Base-by-base conservation (phyloP, 1,140 invertebrate genomes). In the Drosophila bocqueti region DNA sequence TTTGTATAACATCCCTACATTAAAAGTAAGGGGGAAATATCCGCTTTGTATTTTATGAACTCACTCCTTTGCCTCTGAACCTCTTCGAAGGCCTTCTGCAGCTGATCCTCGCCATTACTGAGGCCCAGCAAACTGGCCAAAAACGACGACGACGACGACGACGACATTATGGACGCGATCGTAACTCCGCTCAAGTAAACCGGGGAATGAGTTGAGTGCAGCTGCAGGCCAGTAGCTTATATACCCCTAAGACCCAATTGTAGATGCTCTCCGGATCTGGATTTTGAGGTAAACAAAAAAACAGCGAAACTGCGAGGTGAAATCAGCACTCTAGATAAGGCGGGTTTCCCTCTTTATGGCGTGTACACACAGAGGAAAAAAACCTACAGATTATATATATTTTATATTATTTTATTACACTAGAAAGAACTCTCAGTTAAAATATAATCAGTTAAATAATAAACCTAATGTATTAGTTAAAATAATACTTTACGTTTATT, bases 81-180 rank as follows among this genome's bases (percentile, higher is more conserved):
- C 46, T 71, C 65, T 0, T 64, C 18, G 18, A 36, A 47, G 49
- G 49, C 66, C 26, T 40, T 50, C 16, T 46, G 36, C 34, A 40
- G 42, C n/a, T 68, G 49, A 24, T 82, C 69, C 38, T 76, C 75
- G 16, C 60, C 59, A 26, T 46, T 62, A 42, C 61, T 76, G 34
- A 87, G 71, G 24, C 76, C 83, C 18, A 86, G 40, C 36, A 86
- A 62, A 47, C 31, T 63, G 31, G 83, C 83, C 64, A 86, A 72
- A 40, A 75, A 55, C 15, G 79, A 61, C 6, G 65, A 54, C 73
- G 78, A 57, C 73, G 78, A 57, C 15, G 78, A 57, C 11, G 64
- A 54, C 63, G 69, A 80, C 80, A 55, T 82, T 38, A 0, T 24
- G 26, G 1, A 7, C 34, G 49, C 47, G 71, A 57, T 59, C 55